Percentiles rank a stretch among this genome's conserved stretches.
Evolutionary conservation across 2,888 invertebrate species (phyloP).

Genomic region (Gryllus longicercus): DNA sequence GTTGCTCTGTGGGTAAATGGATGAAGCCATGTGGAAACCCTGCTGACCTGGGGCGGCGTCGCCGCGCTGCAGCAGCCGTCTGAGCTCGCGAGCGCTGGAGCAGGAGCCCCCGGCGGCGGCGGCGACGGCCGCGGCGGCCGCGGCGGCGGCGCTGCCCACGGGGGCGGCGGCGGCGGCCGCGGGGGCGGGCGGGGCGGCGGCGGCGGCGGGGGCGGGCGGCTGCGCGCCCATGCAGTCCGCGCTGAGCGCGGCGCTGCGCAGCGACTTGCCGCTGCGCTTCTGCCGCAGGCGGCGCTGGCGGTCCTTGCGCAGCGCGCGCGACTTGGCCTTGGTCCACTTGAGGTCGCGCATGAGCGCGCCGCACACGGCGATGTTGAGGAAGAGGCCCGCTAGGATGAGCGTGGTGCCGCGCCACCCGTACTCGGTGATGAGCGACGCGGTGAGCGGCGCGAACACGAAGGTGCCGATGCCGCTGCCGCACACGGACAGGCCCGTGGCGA

Average conservation of each 20-base stretch:
- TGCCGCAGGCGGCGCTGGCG: conserved; percentile 37
- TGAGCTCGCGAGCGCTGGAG: background rate
- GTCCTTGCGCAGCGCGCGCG: conserved; percentile 45
- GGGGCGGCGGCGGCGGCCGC: background rate
- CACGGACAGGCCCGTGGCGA: conserved; percentile 82
- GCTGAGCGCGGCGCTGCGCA: background rate
- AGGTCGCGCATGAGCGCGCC: conserved; percentile 77
- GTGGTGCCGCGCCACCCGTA: conserved; percentile 83
- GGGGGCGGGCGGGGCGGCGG: background rate
- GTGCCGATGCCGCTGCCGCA: conserved; percentile 88
- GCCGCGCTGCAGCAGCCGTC: background rate
- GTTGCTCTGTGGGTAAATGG: no score
- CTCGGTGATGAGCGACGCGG: conserved; percentile 66
- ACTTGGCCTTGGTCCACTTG: conserved; percentile 58
- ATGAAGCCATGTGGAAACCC: no score
- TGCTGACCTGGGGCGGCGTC: background rate
- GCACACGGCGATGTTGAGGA: conserved; percentile 77
- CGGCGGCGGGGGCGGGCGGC: background rate
- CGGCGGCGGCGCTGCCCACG: background rate
- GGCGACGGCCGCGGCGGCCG: background rate
- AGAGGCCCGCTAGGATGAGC: conserved; percentile 74
- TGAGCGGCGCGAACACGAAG: conserved; percentile 79
- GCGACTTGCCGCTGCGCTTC: conserved; percentile 37
- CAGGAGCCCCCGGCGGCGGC: background rate
- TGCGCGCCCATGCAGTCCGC: background rate